These are phyloP conservation scores for Drosophila suboccidentalis DNA, from an alignment of 2,888 invertebrate genomes.

Conservation along the genomic window DNA sequence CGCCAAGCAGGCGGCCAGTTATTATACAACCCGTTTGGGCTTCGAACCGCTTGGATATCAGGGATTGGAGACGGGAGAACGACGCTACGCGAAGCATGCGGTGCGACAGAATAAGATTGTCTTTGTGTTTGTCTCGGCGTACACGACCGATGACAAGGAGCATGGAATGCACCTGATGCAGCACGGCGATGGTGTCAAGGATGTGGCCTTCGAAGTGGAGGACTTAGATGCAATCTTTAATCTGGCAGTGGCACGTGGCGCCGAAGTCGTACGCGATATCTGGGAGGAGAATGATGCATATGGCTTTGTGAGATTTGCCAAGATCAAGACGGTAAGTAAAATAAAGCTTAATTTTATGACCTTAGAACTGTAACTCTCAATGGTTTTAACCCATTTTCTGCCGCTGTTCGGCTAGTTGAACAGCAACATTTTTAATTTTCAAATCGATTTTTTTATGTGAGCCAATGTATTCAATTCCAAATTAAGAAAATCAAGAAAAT, in stretches of 20 bases:
- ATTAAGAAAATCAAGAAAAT: too few relatives aligned
- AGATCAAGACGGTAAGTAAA: conserved; percentile 92
- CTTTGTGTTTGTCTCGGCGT: conserved; percentile 96
- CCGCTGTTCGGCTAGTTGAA: too few relatives aligned
- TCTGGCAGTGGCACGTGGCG: conserved; percentile 94
- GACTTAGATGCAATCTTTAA: conserved; percentile 95
- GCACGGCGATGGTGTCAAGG: conserved; percentile 99
- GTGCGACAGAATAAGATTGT: conserved; percentile 96
- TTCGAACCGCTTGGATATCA: conserved; percentile 97
- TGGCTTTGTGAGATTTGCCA: conserved; percentile 94
- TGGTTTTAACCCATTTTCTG: too few relatives aligned
- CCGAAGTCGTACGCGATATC: conserved; percentile 93
- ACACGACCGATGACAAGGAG: conserved; percentile 92
- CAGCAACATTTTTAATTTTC: too few relatives aligned
- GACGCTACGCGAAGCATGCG: conserved; percentile 94
- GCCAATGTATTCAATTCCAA: too few relatives aligned
- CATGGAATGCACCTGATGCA: conserved; percentile 92
- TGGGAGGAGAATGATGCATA: conserved; percentile 95
- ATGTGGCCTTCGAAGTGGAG: conserved; percentile 97
- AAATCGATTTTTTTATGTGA: too few relatives aligned
- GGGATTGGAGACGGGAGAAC: conserved; percentile 97
- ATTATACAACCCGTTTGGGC: conserved; percentile 96
- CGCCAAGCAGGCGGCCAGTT: conserved; percentile 99
- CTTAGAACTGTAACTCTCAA: too few relatives aligned
- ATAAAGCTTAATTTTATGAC: too few relatives aligned